phyloP scores from a whole-genome alignment of 2,113 vertebrate genomes.

The Chamaetylas fuelleborni region DNA sequence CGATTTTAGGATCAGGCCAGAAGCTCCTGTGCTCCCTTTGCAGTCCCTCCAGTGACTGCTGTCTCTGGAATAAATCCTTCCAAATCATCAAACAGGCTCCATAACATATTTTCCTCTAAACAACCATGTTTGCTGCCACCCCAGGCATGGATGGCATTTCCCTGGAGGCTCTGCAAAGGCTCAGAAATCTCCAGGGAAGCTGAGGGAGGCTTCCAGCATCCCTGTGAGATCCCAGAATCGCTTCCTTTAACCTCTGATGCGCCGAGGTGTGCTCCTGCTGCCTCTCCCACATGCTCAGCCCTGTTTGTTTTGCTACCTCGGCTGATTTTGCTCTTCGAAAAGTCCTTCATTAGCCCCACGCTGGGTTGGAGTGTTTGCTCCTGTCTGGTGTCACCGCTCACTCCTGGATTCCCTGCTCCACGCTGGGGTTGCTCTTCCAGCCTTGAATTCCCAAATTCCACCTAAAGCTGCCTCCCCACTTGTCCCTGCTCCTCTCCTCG shows the following conservation, averaged over 20 bases:
- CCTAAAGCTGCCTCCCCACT: background rate
- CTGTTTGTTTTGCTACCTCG: background rate
- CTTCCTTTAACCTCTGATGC: background rate
- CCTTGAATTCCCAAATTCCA: background rate
- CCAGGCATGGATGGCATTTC: background rate
- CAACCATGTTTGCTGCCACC: background rate
- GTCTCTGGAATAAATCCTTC: background rate
- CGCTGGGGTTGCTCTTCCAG: background rate
- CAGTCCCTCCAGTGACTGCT: background rate
- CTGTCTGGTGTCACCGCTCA: background rate
- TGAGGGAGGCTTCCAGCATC: background rate
- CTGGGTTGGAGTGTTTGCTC: background rate
- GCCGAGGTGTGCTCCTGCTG: background rate
- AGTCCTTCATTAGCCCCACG: background rate
- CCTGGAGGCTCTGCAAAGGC: background rate
- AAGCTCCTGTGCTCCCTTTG: background rate
- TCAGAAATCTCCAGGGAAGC: background rate
- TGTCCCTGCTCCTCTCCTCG: background rate
- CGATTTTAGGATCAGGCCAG: background rate
- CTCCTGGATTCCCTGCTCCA: background rate
- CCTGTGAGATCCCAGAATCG: background rate
- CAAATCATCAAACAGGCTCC: rapidly evolving
- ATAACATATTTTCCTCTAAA: background rate
- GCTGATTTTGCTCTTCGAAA: background rate
- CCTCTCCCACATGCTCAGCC: background rate